phyloP scores from a whole-genome alignment of 2,113 vertebrate species.

The Meles meles region DNA sequence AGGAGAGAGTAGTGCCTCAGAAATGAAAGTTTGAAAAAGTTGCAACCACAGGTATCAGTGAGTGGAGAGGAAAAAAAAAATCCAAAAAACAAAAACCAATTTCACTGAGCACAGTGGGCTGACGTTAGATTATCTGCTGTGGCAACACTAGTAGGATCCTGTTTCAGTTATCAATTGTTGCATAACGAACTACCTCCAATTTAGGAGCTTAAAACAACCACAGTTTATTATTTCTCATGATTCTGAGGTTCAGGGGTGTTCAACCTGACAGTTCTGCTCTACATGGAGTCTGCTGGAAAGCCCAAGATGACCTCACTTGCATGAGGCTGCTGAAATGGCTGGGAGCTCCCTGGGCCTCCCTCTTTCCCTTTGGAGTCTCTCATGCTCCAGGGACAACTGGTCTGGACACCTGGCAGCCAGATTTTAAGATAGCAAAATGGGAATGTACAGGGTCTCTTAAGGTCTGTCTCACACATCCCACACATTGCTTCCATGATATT shows the following conservation, averaged over 20 bases:
- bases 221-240: not conserved
- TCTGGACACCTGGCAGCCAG: not conserved
- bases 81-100: not conserved
- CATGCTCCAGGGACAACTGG: not conserved
- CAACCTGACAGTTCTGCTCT: not conserved
- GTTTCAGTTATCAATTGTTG: not conserved
- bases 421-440: not conserved
- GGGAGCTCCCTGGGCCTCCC: not conserved
- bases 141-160: not conserved
- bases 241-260: not conserved
- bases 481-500: not conserved
- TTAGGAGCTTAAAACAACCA: not conserved
- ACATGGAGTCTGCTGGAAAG: not conserved
- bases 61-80: not conserved
- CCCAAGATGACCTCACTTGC: not conserved
- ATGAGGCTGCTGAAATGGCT: not conserved
- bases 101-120: not conserved
- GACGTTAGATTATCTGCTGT: not conserved
- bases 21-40: not conserved
- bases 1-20: not conserved
- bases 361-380: not conserved
- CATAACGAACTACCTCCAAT: not conserved
- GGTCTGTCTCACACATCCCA: not conserved
- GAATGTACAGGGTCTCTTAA: not conserved
- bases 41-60: not conserved